Evolutionary conservation across 2,113 vertebrate genomes (phyloP).

Genomic region (Pterocles gutturalis): DNA sequence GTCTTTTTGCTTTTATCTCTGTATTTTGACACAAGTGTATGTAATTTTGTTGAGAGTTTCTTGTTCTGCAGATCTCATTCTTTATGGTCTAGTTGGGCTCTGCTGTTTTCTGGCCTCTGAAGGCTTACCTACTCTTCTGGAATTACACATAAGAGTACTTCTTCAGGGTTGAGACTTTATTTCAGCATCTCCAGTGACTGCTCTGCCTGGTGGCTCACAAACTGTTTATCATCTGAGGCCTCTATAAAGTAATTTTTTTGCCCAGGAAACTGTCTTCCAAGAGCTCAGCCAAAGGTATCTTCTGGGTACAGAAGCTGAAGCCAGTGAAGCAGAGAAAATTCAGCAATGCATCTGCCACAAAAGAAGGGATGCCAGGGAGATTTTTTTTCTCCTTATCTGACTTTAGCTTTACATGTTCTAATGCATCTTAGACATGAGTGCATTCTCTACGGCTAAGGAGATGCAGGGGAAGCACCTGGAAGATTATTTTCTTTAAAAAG

Average conservation of each 20-base stretch:
- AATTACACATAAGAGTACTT: not conserved
- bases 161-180: not conserved
- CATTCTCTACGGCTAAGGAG: not conserved
- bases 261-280: not conserved
- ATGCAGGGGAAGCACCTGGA: not conserved
- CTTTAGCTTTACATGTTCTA: slow-evolving; percentile 9
- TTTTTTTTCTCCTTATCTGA: slow-evolving; percentile 7
- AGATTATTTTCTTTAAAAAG: slow-evolving; percentile 11
- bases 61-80: not conserved
- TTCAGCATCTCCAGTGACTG: not conserved
- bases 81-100: not conserved
- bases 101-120: not conserved
- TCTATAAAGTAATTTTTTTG: not conserved
- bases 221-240: not conserved
- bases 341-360: not conserved
- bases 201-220: not conserved
- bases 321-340: slow-evolving; percentile 16
- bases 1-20: not conserved
- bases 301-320: not conserved
- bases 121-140: not conserved
- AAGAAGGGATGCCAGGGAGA: not conserved
- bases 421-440: not conserved
- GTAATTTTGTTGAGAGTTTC: not conserved
- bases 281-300: slow-evolving; percentile 10
- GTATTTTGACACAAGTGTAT: not conserved